Base-by-base conservation (phyloP, 1,140 invertebrate genomes). In the Aethina tumida region DNA sequence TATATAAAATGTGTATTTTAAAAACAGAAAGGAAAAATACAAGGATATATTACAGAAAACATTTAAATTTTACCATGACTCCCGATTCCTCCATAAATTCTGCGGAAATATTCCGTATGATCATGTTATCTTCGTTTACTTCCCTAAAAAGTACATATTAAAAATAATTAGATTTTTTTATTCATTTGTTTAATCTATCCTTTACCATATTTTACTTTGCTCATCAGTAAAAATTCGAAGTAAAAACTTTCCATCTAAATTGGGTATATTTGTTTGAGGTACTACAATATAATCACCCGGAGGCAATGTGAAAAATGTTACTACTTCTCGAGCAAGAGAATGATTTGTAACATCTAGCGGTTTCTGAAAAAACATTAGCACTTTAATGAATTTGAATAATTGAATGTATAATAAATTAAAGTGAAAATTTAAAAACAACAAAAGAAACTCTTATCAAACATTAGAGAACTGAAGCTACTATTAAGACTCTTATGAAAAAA, bases 241-340 rank as follows among this genome's bases (percentile, higher is more conserved):
- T 14, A 82, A 65, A 61, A 83, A 83, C 60, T 77, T 77, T 24
- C 73, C 75, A 54, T 81, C 78, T 46, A 71, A 67, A 66, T 81
- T 77, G 12, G 79, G 70, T 28, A 70, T 61, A 38, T 73, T 71
- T 8, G 80, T 81, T 65, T 83, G 80, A 20, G 82, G 81, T 31
- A 87, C 73, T n/a, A 85, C 73, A 25, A 84, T 73, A 60, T 84
- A 85, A 56, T 83, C 77, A 3, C 83, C 82, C 10, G 81, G 74
- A 18, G 78, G 77, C 41, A 85, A 62, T 12, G 79, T 76, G 59
- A 84, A 79, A 60, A 84, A 80, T 19, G 80, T 82, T 3, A 70
- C 75, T 18, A 83, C 75, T 64, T 85, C 81, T 47, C 81, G 64
- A 6, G 77, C 71, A 13, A 77, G 62, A 0, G 74, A 74, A 62